These are phyloP conservation scores for Acomys russatus DNA, from an alignment of 2,797 vertebrate genomes.

Conservation along the genomic window DNA sequence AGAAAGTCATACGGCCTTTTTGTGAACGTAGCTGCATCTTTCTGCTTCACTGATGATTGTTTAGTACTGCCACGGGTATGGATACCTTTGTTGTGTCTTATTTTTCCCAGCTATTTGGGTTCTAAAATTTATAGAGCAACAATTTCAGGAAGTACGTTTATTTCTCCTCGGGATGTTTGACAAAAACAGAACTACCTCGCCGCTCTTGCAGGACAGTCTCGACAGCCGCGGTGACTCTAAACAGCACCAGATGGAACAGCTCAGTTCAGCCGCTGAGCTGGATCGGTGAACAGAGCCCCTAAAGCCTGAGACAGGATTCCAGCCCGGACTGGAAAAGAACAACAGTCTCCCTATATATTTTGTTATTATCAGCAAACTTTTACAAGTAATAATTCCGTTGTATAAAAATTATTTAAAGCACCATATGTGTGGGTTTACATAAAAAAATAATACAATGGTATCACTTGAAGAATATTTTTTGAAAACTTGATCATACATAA, in stretches of 20 bases:
- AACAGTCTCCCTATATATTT: background rate
- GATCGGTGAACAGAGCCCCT: background rate
- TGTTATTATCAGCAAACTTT: conserved; percentile 11
- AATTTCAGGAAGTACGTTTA: conserved; percentile 36
- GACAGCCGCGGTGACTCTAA: background rate
- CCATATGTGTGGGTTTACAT: conserved; percentile 14
- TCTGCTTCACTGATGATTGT: conserved; percentile 32
- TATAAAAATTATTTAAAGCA: conserved; percentile 25
- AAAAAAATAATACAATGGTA: conserved; percentile 5
- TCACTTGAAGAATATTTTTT: conserved; percentile 35
- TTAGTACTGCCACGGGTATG: background rate
- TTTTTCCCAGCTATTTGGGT: conserved; percentile 22
- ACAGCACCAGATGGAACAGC: background rate
- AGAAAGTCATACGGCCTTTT: background rate
- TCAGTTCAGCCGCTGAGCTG: background rate
- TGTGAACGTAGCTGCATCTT: background rate
- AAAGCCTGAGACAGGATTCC: background rate
- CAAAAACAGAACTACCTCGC: conserved; percentile 39
- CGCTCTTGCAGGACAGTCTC: background rate
- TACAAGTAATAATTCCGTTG: background rate
- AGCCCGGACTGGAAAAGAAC: background rate
- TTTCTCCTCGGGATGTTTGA: conserved; percentile 42
- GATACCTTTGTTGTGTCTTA: conserved; percentile 20
- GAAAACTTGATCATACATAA: conserved; percentile 12
- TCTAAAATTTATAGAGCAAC: conserved; percentile 40